Percentiles rank a stretch among this genome's conserved stretches.
Evolutionary conservation across 23 tunicate genomes (phyloP).

Genomic region (Trididemnum miniatum): DNA sequence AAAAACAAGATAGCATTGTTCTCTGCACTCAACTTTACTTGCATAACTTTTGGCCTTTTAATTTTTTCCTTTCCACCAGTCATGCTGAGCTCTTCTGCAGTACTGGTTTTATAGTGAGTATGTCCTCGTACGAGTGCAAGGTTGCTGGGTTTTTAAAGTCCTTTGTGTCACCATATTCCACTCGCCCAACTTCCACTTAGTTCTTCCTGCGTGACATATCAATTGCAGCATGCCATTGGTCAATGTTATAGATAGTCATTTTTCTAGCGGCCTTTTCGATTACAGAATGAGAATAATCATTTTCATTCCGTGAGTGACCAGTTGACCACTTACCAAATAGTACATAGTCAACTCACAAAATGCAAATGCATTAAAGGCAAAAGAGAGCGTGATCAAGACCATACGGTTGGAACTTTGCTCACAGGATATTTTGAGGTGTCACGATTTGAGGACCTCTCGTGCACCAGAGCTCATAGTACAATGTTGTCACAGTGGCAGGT

Average conservation of each 20-base stretch:
- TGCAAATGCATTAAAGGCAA: background rate
- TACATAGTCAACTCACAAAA: conserved; percentile 1
- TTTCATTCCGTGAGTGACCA: conserved; percentile 7
- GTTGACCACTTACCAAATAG: background rate
- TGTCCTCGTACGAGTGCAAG: background rate
- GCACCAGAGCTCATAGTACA: background rate
- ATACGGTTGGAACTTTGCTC: background rate
- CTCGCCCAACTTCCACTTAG: background rate
- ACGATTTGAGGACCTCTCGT: background rate
- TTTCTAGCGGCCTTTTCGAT: background rate
- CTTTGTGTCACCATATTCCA: background rate
- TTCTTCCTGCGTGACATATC: conserved; percentile 13
- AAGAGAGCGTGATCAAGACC: background rate
- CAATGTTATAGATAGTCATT: background rate
- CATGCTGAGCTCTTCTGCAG: background rate
- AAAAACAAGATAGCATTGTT: background rate
- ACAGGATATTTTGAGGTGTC: background rate
- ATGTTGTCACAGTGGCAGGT: background rate
- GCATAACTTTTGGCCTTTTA: background rate
- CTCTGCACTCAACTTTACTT: background rate
- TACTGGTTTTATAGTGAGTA: background rate
- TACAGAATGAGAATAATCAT: background rate
- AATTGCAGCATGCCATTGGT: conserved; percentile 20
- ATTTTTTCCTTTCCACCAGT: background rate
- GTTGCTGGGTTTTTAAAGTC: background rate